phyloP scores from a whole-genome alignment of 2,888 invertebrate genomes.

The Drosophila anceps region DNA sequence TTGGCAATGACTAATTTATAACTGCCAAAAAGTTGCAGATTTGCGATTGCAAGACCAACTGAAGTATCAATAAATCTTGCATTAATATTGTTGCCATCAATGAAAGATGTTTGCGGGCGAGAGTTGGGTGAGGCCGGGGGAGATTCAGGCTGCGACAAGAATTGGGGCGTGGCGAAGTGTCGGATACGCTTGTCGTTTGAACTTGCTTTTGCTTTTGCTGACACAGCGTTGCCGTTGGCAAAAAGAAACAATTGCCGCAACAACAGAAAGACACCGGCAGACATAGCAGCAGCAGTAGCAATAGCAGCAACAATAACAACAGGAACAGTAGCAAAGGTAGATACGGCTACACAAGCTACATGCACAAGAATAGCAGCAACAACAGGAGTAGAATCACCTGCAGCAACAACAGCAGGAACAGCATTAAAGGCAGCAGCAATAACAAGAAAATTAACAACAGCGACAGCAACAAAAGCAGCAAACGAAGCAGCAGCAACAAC shows the following conservation, averaged over 20 bases:
- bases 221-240: slow-evolving; percentile 38
- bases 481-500: slow-evolving; percentile 1
- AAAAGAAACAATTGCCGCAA: slow-evolving; percentile 32
- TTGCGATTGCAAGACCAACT: slow-evolving; percentile 41
- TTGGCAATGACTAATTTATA: slow-evolving; percentile 65
- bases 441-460: slow-evolving; percentile 32
- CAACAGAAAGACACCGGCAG: slow-evolving; percentile 5
- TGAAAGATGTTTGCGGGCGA: slow-evolving; percentile 8
- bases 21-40: slow-evolving; percentile 60
- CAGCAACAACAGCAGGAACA: slow-evolving; percentile 6
- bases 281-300: slow-evolving; percentile 8
- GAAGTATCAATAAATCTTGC: slow-evolving; percentile 68
- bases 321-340: slow-evolving; percentile 6
- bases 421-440: slow-evolving; percentile 2
- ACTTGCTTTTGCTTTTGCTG: slow-evolving; percentile 57
- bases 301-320: slow-evolving; percentile 10
- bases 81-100: slow-evolving; percentile 58
- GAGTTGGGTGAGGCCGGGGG: not conserved
- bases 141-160: not conserved
- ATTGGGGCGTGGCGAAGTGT: slow-evolving; percentile 15
- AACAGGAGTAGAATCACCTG: slow-evolving; percentile 20
- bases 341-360: not conserved
- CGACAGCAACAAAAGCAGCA: slow-evolving; percentile 3
- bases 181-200: slow-evolving; percentile 49
- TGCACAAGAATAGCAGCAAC: slow-evolving; percentile 5